Evolutionary conservation across 2,113 vertebrate genomes (phyloP), one percentile per base, ranked within the genome.

Genomic region (Edolisoma coerulescens): DNA sequence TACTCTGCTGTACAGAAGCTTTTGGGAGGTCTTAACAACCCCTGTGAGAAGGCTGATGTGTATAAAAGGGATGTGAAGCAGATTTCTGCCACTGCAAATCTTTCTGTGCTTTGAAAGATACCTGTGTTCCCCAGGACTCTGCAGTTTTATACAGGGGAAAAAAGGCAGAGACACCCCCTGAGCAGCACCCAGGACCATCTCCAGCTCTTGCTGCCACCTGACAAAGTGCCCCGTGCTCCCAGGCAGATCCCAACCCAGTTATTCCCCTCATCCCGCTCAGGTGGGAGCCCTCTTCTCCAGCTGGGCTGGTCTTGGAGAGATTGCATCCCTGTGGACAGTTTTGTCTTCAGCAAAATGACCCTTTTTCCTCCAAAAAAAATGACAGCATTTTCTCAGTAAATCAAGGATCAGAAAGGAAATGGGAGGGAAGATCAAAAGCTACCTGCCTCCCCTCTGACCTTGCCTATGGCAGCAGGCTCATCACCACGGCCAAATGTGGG

Each of bases 21-120:
- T 93, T 94, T n/a, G 60, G 83, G 71, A 77, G 71, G 28, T 87
- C 59, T 94, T 92, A 60, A 77, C 56, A 93, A 49, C 53, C 32
- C 57, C 53, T 49, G 44, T 83, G 81, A 93, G 90, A 82, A 79
- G 57, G 39, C 39, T 93, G 73, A 75, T 91, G 33, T 35, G 32
- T 53, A 65, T 50, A 77, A 90, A 87, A 93, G 32, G 28, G 73
- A 71, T 41, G 28, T 56, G 87, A 60, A 93, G 69, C 37, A 93
- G 64, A 83, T 92, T 89, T 67, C 56, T 84, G 68, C 27, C 70
- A 27, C 73, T 54, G 89, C 68, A 88, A 78, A 84, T 89, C 79
- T 92, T 77, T 39, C 59, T 54, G 47, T 35, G 44, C 71, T 80
- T 53, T 77, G 45, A 73, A 76, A 76, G 41, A 54, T 30, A 69